Base-by-base conservation (phyloP, 1,140 invertebrate genomes). In the Cydia pomonella region DNA sequence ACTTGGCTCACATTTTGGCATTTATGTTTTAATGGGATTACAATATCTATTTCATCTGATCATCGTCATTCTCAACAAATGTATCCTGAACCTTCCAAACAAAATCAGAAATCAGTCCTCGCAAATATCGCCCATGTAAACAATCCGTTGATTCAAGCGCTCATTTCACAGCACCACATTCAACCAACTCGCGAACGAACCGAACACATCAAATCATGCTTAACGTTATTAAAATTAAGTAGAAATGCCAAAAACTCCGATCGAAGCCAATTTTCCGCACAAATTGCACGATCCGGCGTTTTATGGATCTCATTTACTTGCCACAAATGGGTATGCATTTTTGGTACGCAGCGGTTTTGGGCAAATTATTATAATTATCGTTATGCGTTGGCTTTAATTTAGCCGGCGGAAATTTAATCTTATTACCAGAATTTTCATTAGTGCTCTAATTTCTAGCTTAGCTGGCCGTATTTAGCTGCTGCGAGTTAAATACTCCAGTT, bases 281-380 rank as follows among this genome's bases (percentile, higher is more conserved):
- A 53, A 53, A 18, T 16, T 53, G 50, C 16, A 18, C 16, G 5
- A 6, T 7, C n/a, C 16, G 50, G n/a, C 50, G 18, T 21, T 53
- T 18, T 53, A 53, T 16, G 16, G 3, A 13, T 9, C 10, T 63
- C 62, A 63, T 63, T 33, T 38, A n/a, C 63, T 66, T 27, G 63
- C 63, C 63, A 66, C 63, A 66, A 66, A 66, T 33, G 5, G 27
- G 27, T 66, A 29, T 29, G 27, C 23, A 64, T 66, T 66, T 29
- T 66, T 29, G 62, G 63, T n/a, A 7, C 12, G 5, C 63, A 66
- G 63, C 25, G 63, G 63, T 66, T 66, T 29, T 63, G 12, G 27
- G 1, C 27, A 16, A 66, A 29, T 66, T 29, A 66, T 63, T 7
- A 66, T 66, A 29, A 66, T 29, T 66, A 66, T 64, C 62, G 12